Base-by-base conservation (phyloP, 64 coral and sea anemone species). In the Trachythela sp. region DNA sequence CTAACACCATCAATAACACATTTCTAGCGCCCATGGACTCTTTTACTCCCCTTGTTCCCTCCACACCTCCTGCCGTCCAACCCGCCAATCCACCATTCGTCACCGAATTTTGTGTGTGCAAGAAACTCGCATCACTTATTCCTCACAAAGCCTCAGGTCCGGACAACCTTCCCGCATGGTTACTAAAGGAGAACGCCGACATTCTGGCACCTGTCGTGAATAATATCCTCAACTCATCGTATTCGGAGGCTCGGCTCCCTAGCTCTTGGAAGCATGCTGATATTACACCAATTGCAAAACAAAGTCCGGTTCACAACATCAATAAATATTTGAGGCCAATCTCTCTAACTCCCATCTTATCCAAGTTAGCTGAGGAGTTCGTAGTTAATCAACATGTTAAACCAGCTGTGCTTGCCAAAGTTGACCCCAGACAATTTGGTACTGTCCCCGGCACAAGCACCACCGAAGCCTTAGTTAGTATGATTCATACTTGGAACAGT, bases 1-100 rank as follows among this genome's bases (percentile, higher is more conserved):
- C 85, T 14, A 88, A 94, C 52, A 51, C 37, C 36, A 94, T 94
- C 52, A 94, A 94, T 24, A 39, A 89, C 29, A 88, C 88, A 7
- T 93, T 90, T 49, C 84, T 93, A 22, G 83, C 87, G 17, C 90
- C 92, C 22, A 94, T 94, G 84, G 85, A 54, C 39, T 34, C 11
- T 22, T 94, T 94, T 54, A 70, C 85, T 31, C 92, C 84, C 1
- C 45, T 94, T 20, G 42, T 24, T 51, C 84, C 88, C 3, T 32
- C 48, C 39, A 36, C 54, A 40, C 77, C 34, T 3, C 27, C 1
- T 83, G 70, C n/a, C n/a, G 43, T 27, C 1, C 56, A 87, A 51
- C 39, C 76, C 45, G 76, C 40, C 33, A 27, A 26, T 14, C 85
- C 85, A 31, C 22, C 24, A 2, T 8, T 56, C 14, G 37, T 37